A percentile compares a stretch with the other conserved stretches of the same genome.
phyloP scores from a whole-genome alignment of 2,888 invertebrate species.

The Morpho achilles region DNA sequence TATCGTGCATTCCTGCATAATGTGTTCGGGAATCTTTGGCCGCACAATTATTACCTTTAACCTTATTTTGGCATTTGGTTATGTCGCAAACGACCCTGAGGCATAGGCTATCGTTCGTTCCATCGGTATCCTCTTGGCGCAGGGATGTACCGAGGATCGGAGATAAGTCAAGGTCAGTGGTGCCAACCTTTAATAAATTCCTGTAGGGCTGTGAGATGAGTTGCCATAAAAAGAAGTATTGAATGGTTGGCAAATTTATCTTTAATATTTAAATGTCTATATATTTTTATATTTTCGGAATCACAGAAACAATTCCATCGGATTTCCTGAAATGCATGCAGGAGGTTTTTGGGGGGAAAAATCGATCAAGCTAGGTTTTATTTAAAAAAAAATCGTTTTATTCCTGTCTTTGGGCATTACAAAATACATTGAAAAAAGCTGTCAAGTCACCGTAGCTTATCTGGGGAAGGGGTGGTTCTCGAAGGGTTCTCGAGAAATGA shows the following conservation, averaged over 20 bases:
- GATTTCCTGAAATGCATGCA: too few relatives aligned
- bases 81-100: constrained; percentile 69
- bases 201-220: constrained; percentile 3
- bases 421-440: too few relatives aligned
- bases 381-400: too few relatives aligned
- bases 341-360: too few relatives aligned
- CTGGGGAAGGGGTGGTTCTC: too few relatives aligned
- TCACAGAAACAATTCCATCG: too few relatives aligned
- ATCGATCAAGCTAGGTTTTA: too few relatives aligned
- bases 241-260: background rate
- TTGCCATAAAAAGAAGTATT: background rate
- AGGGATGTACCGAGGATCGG: constrained; percentile 23
- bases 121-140: constrained; percentile 27
- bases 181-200: constrained; percentile 10
- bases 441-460: too few relatives aligned
- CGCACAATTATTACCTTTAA: constrained; percentile 68
- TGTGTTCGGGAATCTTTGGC: constrained; percentile 33
- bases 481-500: too few relatives aligned
- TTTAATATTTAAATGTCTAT: background rate
- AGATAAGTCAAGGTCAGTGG: constrained; percentile 28
- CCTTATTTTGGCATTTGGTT: constrained; percentile 76
- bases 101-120: constrained; percentile 37
- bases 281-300: too few relatives aligned
- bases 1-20: constrained; percentile 61
- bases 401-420: too few relatives aligned